These are phyloP conservation scores for Psittacula echo DNA, from an alignment of 2,797 vertebrate genomes.

Conservation along the genomic window DNA sequence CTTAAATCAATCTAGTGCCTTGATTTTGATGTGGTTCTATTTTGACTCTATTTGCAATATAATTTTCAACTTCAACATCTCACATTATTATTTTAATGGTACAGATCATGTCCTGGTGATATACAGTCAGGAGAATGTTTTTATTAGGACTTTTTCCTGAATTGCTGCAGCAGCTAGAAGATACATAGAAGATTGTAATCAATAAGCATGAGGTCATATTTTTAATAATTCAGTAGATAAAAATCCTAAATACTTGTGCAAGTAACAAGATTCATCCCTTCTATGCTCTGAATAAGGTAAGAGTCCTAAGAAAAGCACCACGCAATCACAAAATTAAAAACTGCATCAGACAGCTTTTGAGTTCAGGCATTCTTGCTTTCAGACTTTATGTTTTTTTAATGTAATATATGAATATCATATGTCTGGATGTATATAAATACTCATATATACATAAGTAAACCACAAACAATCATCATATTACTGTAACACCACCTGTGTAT, in stretches of 20 bases:
- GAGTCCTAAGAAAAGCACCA: not conserved
- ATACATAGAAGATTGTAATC: not conserved
- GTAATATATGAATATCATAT: not conserved
- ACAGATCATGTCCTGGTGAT: not conserved
- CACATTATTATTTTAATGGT: not conserved
- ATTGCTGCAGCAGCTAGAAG: not conserved
- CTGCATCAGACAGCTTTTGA: not conserved
- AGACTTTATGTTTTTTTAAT: not conserved
- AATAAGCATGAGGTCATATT: not conserved
- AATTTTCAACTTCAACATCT: not conserved
- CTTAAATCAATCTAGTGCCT: not conserved
- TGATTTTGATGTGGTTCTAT: not conserved
- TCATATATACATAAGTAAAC: conserved; percentile 24
- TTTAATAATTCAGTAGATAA: not conserved
- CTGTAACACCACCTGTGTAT: not conserved
- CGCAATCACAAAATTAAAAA: not conserved
- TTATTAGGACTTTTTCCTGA: not conserved
- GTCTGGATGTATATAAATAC: not conserved
- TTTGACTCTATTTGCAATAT: not conserved
- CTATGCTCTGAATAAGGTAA: not conserved
- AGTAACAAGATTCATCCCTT: not conserved
- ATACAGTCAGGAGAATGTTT: not conserved
- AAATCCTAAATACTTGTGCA: not conserved
- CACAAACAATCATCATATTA: conserved; percentile 43
- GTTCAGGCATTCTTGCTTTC: not conserved